phyloP scores from a whole-genome alignment of 2,113 vertebrate genomes.

The Pelodiscus sinensis region DNA sequence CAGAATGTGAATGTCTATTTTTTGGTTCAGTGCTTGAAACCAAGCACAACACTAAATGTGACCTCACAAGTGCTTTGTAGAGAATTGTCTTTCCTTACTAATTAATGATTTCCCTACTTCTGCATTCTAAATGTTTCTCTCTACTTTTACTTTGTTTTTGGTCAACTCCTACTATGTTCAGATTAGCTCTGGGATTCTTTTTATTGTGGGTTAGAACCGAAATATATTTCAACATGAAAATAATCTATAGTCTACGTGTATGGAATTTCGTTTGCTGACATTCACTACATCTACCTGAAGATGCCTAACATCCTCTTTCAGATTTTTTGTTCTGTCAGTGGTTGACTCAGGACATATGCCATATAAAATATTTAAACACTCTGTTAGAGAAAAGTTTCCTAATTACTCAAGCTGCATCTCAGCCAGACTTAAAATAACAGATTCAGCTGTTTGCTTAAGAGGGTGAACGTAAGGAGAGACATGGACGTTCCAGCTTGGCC shows the following conservation, averaged over 20 bases:
- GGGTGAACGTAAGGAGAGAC: rapidly evolving
- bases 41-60: neutral
- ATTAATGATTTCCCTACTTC: neutral
- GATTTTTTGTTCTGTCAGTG: neutral
- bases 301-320: neutral
- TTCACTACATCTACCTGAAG: neutral
- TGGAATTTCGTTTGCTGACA: neutral
- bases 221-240: neutral
- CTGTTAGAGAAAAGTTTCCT: neutral
- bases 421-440: neutral
- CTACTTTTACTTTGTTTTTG: neutral
- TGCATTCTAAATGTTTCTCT: neutral
- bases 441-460: neutral
- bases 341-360: neutral
- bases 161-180: neutral
- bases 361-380: neutral
- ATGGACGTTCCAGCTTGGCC: too few relatives aligned
- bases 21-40: constrained; percentile 4
- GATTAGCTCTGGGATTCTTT: neutral
- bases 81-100: neutral
- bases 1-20: neutral
- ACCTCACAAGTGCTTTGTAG: neutral
- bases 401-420: neutral
- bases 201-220: neutral
- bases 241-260: rapidly evolving